Base-by-base conservation (phyloP, 2,797 vertebrate genomes). In the Anguilla obscura region DNA sequence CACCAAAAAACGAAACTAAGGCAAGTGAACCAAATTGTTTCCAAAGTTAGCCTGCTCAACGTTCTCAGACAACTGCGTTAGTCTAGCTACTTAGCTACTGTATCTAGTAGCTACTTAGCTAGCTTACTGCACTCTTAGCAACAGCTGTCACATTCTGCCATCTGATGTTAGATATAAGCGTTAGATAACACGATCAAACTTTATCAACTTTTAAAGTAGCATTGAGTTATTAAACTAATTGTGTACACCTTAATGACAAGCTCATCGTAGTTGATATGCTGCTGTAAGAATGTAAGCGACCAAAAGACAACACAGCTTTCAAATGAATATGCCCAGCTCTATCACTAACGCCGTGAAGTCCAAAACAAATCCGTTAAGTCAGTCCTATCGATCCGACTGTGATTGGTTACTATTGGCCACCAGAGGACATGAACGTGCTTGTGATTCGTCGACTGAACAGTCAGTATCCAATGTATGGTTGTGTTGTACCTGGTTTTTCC, bases 191-290 rank as follows among this genome's bases (percentile, higher is more conserved):
- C 27, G 24, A 4, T n/a, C 24, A n/a, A 27, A 71, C 27, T 71
- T 71, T 0, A 16, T 4, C 6, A 63, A 63, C 54, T 4, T 58
- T 56, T 40, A 6, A 60, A 4, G 24, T 86, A 86, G 16, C 12
- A 14, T 40, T 76, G 14, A 76, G 16, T 40, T 76, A 18, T 40
- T 76, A 16, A n/a, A 9, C 6, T 50, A 50, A 24, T 50, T 82
- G 40, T 24, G 60, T 85, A 84, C 91, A 93, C 92, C 92, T 89
- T 63, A 92, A 86, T 63, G 91, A 86, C 71, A 93, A 54, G 21
- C 91, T 93, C 92, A 93, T 93, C 86, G 85, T 85, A 52, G 50
- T 12, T 8, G 10, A 52, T 63, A 36, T 88, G 69, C 36, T 66
- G 21, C 45, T 56, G 16, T 66, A 71, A 45, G 21, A 33, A 16